Base-by-base conservation (phyloP, 2,888 invertebrate genomes). In the Mythimna pallens region DNA sequence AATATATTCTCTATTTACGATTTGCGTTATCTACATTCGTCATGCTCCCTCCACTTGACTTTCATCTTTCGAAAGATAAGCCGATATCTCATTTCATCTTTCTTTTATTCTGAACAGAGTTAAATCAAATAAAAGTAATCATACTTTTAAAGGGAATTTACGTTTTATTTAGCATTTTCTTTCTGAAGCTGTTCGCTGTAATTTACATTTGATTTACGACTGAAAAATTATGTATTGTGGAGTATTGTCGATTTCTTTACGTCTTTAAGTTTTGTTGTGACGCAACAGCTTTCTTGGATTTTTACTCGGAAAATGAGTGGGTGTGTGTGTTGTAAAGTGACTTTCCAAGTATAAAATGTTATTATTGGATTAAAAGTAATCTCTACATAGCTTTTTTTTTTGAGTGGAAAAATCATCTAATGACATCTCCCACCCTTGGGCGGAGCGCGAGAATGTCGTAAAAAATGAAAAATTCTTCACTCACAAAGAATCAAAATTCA, bases 81-180 rank as follows among this genome's bases (percentile, higher is more conserved):
- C 68, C 58, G 65, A 65, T 71, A 79, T 69, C 62, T 82, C 70
- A 78, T 78, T 81, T 74, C 57, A 78, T 82, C 54, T 82, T 67
- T 65, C 67, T 55, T 64, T 71, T 62, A 68, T 70, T 55, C n/a
- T 10, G 25, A 58, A 70, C 58, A 61, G 54, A 70, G 65, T 22
- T 52, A 57, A 78, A 82, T 70, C 68, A 82, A 78, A 81, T 81
- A 83, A 78, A 83, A 81, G 68, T 66, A 81, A 83, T 83, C 76
- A 78, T 71, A 70, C 78, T 83, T 83, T 72, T 69, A 65, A 75
- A 80, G 65, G 65, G 43, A 70, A 72, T 76, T 73, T 72, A 68
- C 59, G 47, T 59, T 30, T 36, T 71, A 78, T 76, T 83, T 76
- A 62, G 73, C 72, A 68, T 78, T 76, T 25, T 30, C 65, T 78